A percentile compares a stretch with the other conserved stretches of the same genome.
phyloP scores from a whole-genome alignment of 2,888 invertebrate genomes.

The Ferdinandea cuprea region DNA sequence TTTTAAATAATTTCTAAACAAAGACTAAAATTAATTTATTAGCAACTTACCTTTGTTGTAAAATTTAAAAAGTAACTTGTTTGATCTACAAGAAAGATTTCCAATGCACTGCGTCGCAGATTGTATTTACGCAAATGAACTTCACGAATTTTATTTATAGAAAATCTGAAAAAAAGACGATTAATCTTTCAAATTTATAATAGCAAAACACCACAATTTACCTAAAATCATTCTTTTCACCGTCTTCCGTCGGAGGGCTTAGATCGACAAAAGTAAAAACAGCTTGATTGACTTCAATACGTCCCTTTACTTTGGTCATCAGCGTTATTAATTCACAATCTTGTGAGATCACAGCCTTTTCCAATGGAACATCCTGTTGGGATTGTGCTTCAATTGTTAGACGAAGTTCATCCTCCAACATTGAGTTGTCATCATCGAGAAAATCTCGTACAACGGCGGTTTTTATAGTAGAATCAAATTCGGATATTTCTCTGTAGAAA shows the following conservation, averaged over 20 bases:
- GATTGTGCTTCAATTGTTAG: conserved; percentile 82
- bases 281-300: conserved; percentile 86
- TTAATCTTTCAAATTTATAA: too few relatives aligned
- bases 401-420: conserved; percentile 83
- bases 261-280: conserved; percentile 86
- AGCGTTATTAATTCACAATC: conserved; percentile 86
- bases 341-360: conserved; percentile 85
- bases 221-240: conserved; percentile 84
- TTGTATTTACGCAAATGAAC: conserved; percentile 87
- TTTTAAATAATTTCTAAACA: too few relatives aligned
- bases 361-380: conserved; percentile 83
- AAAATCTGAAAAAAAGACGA: conserved; percentile 80
- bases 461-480: conserved; percentile 83
- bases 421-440: conserved; percentile 82
- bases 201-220: conserved; percentile 69
- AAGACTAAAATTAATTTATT: too few relatives aligned
- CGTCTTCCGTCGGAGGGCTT: conserved; percentile 84
- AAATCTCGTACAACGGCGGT: conserved; percentile 83
- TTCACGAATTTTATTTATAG: conserved; percentile 85
- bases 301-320: conserved; percentile 85
- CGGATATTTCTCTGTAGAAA: conserved; percentile 80
- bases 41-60: conserved; percentile 84
- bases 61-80: conserved; percentile 88
- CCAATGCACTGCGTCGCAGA: conserved; percentile 86
- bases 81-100: conserved; percentile 87